These are phyloP conservation scores for Aegypius monachus DNA, from an alignment of 2,113 vertebrate species.

Conservation along the genomic window DNA sequence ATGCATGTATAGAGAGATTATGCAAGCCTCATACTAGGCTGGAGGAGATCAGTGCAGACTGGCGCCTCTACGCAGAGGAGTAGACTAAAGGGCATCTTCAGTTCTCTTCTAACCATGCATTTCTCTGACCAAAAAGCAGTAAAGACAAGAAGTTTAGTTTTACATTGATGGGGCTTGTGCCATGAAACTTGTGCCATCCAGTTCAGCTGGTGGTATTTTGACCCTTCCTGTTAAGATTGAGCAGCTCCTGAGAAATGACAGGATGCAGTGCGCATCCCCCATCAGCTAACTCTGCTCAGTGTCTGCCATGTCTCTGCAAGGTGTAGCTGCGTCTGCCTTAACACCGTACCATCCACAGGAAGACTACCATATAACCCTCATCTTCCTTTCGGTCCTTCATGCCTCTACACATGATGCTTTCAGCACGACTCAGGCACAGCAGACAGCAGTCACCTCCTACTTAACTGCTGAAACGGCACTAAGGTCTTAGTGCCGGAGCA, in stretches of 20 bases:
- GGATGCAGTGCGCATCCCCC: rapidly evolving
- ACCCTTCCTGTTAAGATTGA: neutral
- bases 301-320: neutral
- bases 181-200: neutral
- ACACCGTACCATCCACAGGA: neutral
- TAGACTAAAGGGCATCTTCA: neutral
- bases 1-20: neutral
- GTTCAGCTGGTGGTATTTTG: neutral
- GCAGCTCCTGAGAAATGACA: neutral
- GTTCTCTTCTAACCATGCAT: neutral
- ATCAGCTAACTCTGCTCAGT: neutral
- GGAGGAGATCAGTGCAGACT: neutral
- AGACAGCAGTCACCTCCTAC: neutral
- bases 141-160: neutral
- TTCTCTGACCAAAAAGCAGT: neutral
- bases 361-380: neutral
- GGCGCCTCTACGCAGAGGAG: neutral
- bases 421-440: neutral
- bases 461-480: neutral
- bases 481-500: neutral
- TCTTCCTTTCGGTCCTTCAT: neutral
- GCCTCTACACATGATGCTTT: neutral
- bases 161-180: neutral
- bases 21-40: neutral
- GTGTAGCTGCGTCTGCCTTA: neutral